Base-by-base conservation (phyloP, 2,113 vertebrate genomes). In the Tautogolabrus adspersus region DNA sequence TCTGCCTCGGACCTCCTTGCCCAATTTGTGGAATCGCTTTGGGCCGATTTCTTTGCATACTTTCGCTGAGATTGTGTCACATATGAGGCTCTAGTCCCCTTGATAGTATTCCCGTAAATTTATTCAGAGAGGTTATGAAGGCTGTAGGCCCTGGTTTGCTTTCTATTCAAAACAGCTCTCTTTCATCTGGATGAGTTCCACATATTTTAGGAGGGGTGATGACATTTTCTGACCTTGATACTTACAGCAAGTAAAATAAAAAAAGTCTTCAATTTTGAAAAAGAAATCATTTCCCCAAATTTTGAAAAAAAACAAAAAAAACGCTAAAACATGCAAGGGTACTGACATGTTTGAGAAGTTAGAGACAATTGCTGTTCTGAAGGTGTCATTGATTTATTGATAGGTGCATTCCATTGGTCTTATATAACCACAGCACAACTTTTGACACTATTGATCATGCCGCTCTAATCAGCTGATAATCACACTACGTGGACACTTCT, bases 81-180 rank as follows among this genome's bases (percentile, higher is more conserved):
- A 76, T 68, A 60, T 49, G 62, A 81, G 34, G 55, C 60, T 66
- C 60, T 26, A 13, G 60, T 81, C 61, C 68, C 12, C 46, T 49
- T 62, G 68, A 74, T 51, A 74, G 57, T 63, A 70, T 65, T 76
- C 12, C 57, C 47, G 47, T 42, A 66, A 66, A 81, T 83, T 71
- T 80, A 86, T 83, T 83, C 83, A 61, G 58, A 18, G 19, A 83
- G 62, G 66, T 78, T 72, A 72, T 65, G 66, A 81, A 54, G 71
- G 55, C 65, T 80, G 65, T 77, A 23, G 82, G 49, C 67, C 30
- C 26, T 15, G 51, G 40, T 77, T 74, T 60, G 16, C 44, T 66
- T 75, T 82, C 80, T 70, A 72, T 84, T 81, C 52, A 75, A 70
- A 87, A 73, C 76, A 67, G 59, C 70, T 66, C 51, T 77, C 70